Conservation (phyloP, 2,113 vertebrate genomes). For the Rhegmatorhina hoffmannsi region DNA sequence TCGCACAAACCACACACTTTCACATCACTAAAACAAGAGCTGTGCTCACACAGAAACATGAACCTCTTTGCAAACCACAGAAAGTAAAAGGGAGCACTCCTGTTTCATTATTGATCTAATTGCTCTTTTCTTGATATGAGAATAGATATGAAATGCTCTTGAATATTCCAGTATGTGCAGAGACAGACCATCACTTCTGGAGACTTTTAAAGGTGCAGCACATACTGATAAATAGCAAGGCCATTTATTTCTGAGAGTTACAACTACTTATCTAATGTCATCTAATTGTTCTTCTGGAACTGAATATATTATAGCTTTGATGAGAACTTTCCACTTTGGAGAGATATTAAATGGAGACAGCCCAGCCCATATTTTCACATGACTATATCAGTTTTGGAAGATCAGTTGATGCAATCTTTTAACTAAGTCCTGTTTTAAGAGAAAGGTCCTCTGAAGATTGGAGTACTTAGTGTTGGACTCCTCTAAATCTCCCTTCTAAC, state of each 20-base stretch:
- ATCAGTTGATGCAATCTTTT: not conserved
- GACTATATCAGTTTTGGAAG: conserved; percentile 5
- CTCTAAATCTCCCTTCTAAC: not conserved
- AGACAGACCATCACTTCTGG: conserved; percentile 12
- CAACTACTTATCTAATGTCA: not conserved
- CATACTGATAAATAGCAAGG: not conserved
- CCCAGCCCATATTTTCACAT: not conserved
- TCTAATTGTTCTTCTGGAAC: conserved; percentile 37
- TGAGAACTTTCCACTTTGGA: not conserved
- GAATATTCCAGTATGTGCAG: conserved; percentile 44
- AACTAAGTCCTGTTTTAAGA: not conserved
- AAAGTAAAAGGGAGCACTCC: conserved; percentile 74
- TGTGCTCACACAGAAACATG: conserved; percentile 73
- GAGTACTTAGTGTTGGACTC: not conserved
- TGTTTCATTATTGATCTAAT: conserved; percentile 75
- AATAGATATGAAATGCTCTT: conserved; percentile 67
- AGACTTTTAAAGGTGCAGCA: conserved; percentile 30
- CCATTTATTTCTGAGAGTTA: not conserved
- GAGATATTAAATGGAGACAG: not conserved
- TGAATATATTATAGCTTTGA: not conserved
- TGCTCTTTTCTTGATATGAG: conserved; percentile 75
- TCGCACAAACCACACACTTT: conserved; percentile 77
- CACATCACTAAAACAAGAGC: conserved; percentile 80
- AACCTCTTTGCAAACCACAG: conserved; percentile 78
- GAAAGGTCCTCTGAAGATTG: not conserved